Conservation (phyloP, 2,797 vertebrate genomes). For the Pipistrellus pygmaeus region DNA sequence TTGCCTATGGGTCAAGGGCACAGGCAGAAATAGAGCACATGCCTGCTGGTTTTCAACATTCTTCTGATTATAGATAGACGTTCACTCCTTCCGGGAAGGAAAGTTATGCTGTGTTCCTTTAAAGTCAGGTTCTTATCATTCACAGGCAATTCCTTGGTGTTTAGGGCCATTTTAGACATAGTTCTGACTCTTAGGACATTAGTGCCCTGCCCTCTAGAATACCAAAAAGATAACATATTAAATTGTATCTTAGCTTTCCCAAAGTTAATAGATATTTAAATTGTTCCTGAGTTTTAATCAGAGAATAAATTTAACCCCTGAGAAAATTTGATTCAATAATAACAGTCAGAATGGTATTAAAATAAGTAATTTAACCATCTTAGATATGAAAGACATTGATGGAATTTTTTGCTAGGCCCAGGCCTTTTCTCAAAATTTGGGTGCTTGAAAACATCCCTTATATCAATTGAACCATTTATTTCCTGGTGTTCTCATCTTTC, state of each 20-base stretch:
- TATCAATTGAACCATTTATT: slow-evolving; percentile 81
- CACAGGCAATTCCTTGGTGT: neutral
- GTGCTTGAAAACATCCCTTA: slow-evolving; percentile 77
- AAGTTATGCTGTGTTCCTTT: neutral
- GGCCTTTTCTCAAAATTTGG: slow-evolving; percentile 77
- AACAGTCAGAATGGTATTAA: slow-evolving; percentile 73
- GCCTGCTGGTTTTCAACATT: neutral
- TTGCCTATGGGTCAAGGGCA: neutral
- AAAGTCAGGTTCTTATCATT: neutral
- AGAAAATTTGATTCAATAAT: slow-evolving; percentile 71
- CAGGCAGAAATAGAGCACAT: neutral
- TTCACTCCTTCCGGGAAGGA: neutral
- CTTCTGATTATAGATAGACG: neutral
- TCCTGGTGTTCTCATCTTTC: slow-evolving; percentile 71
- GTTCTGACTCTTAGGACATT: neutral
- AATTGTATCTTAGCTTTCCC: slow-evolving; percentile 27
- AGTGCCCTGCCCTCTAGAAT: slow-evolving; percentile 19
- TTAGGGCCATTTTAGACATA: neutral
- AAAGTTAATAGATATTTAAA: slow-evolving; percentile 68
- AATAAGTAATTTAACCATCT: slow-evolving; percentile 70
- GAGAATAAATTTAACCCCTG: slow-evolving; percentile 64
- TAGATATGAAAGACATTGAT: slow-evolving; percentile 73
- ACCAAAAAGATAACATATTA: slow-evolving; percentile 53
- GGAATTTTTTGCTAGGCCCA: slow-evolving; percentile 67
- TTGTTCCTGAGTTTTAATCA: slow-evolving; percentile 64